phyloP scores from a whole-genome alignment of 2,797 vertebrate species.

The Champsocephalus esox region DNA sequence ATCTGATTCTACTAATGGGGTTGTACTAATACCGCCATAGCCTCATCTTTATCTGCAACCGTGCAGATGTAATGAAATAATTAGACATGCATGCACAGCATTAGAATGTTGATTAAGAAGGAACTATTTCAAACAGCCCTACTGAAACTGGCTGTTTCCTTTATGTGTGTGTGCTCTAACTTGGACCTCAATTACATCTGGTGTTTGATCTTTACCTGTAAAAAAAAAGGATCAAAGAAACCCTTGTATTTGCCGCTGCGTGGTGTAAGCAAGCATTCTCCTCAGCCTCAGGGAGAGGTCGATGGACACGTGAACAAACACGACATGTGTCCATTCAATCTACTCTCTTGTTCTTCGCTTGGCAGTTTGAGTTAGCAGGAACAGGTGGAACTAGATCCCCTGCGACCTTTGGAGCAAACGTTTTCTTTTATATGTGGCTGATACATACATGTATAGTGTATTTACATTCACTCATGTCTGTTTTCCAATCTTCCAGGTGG shows the following conservation, averaged over 20 bases:
- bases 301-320: background rate
- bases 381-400: background rate
- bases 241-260: background rate
- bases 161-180: too few relatives aligned
- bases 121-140: too few relatives aligned
- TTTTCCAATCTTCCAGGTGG: slow-evolving; percentile 85
- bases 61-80: too few relatives aligned
- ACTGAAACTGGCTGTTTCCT: too few relatives aligned
- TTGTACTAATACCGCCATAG: too few relatives aligned
- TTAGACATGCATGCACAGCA: too few relatives aligned
- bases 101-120: too few relatives aligned
- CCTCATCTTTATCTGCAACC: too few relatives aligned
- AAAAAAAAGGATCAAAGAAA: too few relatives aligned
- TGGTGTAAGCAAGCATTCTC: background rate
- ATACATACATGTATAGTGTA: background rate
- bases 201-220: background rate
- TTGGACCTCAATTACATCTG: too few relatives aligned
- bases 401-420: background rate
- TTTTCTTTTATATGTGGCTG: slow-evolving; percentile 3
- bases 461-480: background rate
- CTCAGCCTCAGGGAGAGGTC: background rate
- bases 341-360: background rate
- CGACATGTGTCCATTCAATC: background rate
- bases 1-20: too few relatives aligned
- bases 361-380: background rate